A percentile compares a stretch with the other conserved stretches of the same genome.
phyloP scores from a whole-genome alignment of 2,797 vertebrate species.

The Leucoraja ocellata region DNA sequence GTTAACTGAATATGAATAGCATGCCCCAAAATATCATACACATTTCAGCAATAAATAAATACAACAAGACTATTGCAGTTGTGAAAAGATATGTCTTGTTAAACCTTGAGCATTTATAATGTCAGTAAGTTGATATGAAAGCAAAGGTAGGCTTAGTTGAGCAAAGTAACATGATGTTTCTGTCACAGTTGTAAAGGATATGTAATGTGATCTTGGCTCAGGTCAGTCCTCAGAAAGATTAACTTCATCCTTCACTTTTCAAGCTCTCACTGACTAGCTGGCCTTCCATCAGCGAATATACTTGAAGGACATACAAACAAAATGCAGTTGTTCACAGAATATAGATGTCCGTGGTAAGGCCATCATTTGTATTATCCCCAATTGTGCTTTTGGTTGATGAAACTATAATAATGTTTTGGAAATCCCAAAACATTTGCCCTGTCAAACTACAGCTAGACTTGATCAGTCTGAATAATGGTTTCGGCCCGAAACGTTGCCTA shows the following conservation, averaged over 20 bases:
- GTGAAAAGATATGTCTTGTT: not conserved
- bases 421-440: too few species aligned
- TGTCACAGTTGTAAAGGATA: not conserved
- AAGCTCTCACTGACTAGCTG: not conserved
- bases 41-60: constrained; percentile 12
- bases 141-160: not conserved
- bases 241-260: not conserved
- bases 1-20: not conserved
- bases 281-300: not conserved
- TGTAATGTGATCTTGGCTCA: not conserved
- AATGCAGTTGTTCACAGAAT: too few species aligned
- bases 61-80: not conserved
- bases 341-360: too few species aligned
- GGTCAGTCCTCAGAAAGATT: not conserved
- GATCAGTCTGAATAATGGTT: too few species aligned
- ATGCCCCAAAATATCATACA: not conserved
- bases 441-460: too few species aligned
- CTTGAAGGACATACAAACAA: not conserved
- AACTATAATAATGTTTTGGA: too few species aligned
- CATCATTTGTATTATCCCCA: too few species aligned
- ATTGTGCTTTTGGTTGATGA: too few species aligned
- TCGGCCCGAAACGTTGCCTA: too few species aligned
- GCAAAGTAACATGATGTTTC: not conserved
- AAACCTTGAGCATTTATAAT: not conserved
- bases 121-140: not conserved